Evolutionary conservation across 2,888 invertebrate genomes (phyloP).

Genomic region (Cephus rjabovi): DNA sequence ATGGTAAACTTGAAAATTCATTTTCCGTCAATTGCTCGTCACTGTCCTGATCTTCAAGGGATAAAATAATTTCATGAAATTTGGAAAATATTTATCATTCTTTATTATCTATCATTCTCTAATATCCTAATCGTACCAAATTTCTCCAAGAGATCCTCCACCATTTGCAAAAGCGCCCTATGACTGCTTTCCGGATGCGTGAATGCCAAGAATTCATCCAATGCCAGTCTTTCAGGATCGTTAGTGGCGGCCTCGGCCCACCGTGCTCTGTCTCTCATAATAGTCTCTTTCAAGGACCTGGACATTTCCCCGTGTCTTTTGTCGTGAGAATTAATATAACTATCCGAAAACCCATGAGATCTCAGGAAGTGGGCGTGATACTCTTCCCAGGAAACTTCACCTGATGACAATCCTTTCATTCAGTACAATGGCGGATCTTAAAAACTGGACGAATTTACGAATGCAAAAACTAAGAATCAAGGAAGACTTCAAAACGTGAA

Average conservation of each 20-base stretch:
- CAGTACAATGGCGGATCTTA: background rate
- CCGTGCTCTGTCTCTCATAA: slow-evolving; percentile 81
- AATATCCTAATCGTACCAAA: slow-evolving; percentile 69
- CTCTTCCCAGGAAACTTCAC: slow-evolving; percentile 82
- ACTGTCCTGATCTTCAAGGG: slow-evolving; percentile 74
- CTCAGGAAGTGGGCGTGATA: slow-evolving; percentile 81
- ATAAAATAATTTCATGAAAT: background rate
- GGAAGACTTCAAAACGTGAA: background rate
- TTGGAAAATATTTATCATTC: background rate
- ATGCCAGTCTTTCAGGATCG: slow-evolving; percentile 78
- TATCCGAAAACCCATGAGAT: slow-evolving; percentile 75
- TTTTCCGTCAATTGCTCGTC: slow-evolving; percentile 80
- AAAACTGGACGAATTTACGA: background rate
- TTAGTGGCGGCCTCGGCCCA: slow-evolving; percentile 83
- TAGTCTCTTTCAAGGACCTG: slow-evolving; percentile 76
- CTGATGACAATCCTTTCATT: slow-evolving; percentile 50
- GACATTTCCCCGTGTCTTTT: slow-evolving; percentile 75
- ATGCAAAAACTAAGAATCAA: background rate
- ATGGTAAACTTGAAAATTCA: slow-evolving; percentile 80
- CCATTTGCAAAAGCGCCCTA: slow-evolving; percentile 69
- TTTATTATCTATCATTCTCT: background rate
- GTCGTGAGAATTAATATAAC: slow-evolving; percentile 75
- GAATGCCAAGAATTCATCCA: slow-evolving; percentile 83
- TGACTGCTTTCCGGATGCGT: slow-evolving; percentile 84
- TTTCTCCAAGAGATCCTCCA: slow-evolving; percentile 80